Percentiles rank a stretch among this genome's conserved stretches.
phyloP scores from a whole-genome alignment of 2,113 vertebrate genomes.

The Hippoglossus stenolepis region DNA sequence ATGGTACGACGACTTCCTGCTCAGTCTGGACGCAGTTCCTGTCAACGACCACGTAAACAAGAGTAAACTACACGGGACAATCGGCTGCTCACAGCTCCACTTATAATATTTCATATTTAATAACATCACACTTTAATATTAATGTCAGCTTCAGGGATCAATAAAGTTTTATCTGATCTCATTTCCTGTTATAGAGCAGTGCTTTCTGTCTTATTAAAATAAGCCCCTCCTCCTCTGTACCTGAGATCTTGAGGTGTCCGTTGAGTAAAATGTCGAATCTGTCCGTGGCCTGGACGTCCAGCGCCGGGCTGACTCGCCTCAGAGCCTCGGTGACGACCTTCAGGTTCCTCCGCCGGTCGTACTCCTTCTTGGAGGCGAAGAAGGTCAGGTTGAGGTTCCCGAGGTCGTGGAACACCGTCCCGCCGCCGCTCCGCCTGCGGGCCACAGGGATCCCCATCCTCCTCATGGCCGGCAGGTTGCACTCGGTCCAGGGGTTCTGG shows the following conservation, averaged over 20 bases:
- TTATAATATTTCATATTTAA: no score
- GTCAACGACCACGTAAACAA: not conserved
- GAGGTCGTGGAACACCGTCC: slow-evolving; percentile 94
- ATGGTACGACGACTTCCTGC: slow-evolving; percentile 90
- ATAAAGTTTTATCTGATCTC: no score
- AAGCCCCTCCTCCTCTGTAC: slow-evolving; percentile 13
- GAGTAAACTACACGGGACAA: not conserved
- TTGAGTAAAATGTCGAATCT: slow-evolving; percentile 90
- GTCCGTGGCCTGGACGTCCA: slow-evolving; percentile 87
- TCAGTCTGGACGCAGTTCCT: slow-evolving; percentile 93
- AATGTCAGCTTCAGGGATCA: no score
- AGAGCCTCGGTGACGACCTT: slow-evolving; percentile 87
- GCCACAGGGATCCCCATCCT: slow-evolving; percentile 86
- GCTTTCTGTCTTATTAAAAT: not conserved
- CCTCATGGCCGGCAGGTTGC: slow-evolving; percentile 86
- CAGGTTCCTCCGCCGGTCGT: slow-evolving; percentile 90
- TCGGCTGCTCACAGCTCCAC: no score
- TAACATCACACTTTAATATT: no score
- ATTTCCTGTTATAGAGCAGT: no score
- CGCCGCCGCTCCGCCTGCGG: slow-evolving; percentile 93
- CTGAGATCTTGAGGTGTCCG: slow-evolving; percentile 89
- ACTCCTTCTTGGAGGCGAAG: slow-evolving; percentile 89
- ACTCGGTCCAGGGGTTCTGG: slow-evolving; percentile 97
- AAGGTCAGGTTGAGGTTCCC: slow-evolving; percentile 98
- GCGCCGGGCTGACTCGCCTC: slow-evolving; percentile 79